Percentiles rank a stretch among this genome's conserved stretches.
phyloP scores from a whole-genome alignment of 2,888 invertebrate genomes.

The Lycophotia porphyrea region DNA sequence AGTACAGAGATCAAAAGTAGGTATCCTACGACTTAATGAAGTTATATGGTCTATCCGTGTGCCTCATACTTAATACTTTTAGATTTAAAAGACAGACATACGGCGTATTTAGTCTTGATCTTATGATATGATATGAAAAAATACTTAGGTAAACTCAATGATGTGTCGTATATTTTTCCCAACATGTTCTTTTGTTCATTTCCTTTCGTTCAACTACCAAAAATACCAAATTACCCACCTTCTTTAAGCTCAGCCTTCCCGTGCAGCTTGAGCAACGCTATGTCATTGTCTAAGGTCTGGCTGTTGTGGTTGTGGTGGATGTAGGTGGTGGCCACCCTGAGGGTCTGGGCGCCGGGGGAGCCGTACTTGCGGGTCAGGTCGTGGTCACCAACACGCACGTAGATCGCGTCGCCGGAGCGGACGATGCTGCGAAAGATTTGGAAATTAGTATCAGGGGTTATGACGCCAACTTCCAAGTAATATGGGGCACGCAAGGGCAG shows the following conservation, averaged over 20 bases:
- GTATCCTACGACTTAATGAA: too few species aligned
- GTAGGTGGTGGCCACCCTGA: constrained; percentile 97
- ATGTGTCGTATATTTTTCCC: not conserved
- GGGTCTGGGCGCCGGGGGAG: constrained; percentile 97
- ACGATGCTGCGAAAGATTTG: constrained; percentile 92
- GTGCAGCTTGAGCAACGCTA: constrained; percentile 96
- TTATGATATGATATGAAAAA: too few species aligned
- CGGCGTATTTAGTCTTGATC: too few species aligned
- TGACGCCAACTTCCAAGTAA: not conserved
- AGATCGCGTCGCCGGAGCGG: constrained; percentile 97
- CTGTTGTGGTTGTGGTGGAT: constrained; percentile 99
- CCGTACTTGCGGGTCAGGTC: constrained; percentile 97
- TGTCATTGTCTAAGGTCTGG: constrained; percentile 98
- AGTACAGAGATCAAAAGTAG: too few species aligned
- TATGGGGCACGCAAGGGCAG: not conserved
- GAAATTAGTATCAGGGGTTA: not conserved
- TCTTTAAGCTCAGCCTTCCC: constrained; percentile 97
- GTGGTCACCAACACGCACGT: constrained; percentile 97
- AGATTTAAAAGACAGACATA: too few species aligned
- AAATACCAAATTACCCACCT: constrained; percentile 85
- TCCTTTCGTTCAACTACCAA: not conserved
- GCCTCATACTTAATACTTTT: too few species aligned
- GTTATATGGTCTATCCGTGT: too few species aligned
- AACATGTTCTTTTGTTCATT: not conserved
- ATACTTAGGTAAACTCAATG: too few species aligned